A percentile compares a stretch with the other conserved stretches of the same genome.
phyloP scores from a whole-genome alignment of 2,797 vertebrate genomes.

The Pempheris klunzingeri region DNA sequence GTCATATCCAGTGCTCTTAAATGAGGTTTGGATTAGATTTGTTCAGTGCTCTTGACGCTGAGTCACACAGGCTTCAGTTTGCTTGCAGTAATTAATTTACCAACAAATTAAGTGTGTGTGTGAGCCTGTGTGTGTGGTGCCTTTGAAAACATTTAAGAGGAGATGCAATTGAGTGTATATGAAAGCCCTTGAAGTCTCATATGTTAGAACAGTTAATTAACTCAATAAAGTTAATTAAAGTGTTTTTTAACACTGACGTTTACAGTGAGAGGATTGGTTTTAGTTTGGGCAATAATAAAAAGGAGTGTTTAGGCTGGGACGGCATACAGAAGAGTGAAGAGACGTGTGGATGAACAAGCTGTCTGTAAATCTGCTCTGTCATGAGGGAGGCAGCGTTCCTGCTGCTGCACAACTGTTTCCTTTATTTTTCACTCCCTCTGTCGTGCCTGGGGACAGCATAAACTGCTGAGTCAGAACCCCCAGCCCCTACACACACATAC shows the following conservation, averaged over 20 bases:
- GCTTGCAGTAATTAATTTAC: slow-evolving; percentile 13
- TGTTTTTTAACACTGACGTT: neutral
- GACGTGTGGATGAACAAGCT: neutral
- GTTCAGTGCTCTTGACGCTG: neutral
- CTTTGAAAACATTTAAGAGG: neutral
- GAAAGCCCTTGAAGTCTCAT: neutral
- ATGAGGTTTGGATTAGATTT: neutral
- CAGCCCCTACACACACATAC: neutral
- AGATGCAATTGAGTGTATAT: neutral
- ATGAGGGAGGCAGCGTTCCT: slow-evolving; percentile 16
- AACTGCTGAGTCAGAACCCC: slow-evolving; percentile 46
- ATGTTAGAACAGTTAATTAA: no score
- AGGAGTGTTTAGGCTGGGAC: neutral
- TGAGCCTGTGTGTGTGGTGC: neutral
- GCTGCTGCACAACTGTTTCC: slow-evolving; percentile 24
- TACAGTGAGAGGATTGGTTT: no score
- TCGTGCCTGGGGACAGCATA: slow-evolving; percentile 18
- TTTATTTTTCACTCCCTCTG: slow-evolving; percentile 6
- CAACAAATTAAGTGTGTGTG: slow-evolving; percentile 10
- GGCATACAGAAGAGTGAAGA: neutral
- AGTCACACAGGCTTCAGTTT: slow-evolving; percentile 13
- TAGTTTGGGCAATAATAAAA: no score
- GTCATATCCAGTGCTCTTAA: neutral
- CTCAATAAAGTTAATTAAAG: neutral
- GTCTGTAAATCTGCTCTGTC: slow-evolving; percentile 41